Base-by-base conservation (phyloP, 2,113 vertebrate genomes). In the Atlantisia rogersi region DNA sequence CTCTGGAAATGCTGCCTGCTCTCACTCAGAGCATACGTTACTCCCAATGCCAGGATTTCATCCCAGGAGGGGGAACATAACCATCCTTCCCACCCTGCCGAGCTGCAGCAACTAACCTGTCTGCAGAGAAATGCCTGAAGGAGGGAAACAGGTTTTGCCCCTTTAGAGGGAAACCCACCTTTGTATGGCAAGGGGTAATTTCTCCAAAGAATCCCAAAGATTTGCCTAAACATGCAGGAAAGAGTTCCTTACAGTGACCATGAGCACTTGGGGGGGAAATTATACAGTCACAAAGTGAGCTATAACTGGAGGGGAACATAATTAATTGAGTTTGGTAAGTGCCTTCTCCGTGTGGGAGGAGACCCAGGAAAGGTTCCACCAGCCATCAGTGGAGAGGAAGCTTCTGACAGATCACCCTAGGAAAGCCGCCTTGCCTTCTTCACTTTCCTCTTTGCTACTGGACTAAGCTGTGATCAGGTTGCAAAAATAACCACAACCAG, bases 391-490 rank as follows among this genome's bases (percentile, higher is more conserved):
- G 84, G 86, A 79, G 53, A 92, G 86, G 82, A 82, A 92, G 81
- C 83, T 74, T 88, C 73, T 82, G 91, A 91, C 95, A 91, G 69
- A 87, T 92, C 93, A 87, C 96, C 81, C 74, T 58, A 62, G 84
- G 70, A 96, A 95, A 94, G 74, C 62, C 78, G 79, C 79, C 86
- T 91, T 86, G 74, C 62, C 81, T 89, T 82, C 86, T 91, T 86
- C 7, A 53, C 86, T 97, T 95, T 95, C 86, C 82, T 91, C 94
- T 94, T 87, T 0, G 0, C 93, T 40, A 65, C 0, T 0, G 86
- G 93, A 94, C 92, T 96, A 94, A 89, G 92, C 83, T 94, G 83
- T 76, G 94, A 91, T 91, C 91, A 91, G 86, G 95, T 65, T 95
- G 96, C 89, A 94, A 18, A 96, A 95, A 87, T 89, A 82, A 87